Conservation (phyloP, 2,888 invertebrate genomes). For the Julus scandinavius region DNA sequence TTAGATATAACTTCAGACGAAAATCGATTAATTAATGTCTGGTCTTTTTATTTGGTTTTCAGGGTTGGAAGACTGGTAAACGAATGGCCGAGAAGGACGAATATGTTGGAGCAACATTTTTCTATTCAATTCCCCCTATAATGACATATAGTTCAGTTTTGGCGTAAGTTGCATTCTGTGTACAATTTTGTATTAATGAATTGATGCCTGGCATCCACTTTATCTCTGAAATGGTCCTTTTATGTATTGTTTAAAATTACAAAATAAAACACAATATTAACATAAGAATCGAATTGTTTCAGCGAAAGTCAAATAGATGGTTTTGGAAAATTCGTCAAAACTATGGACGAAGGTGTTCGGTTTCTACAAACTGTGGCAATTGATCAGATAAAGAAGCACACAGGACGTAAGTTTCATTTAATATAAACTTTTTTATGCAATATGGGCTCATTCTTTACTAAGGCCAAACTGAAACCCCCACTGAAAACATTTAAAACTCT, state of each 20-base stretch:
- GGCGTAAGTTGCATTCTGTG: conserved; percentile 66
- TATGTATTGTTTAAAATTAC: too few relatives aligned
- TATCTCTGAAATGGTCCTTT: too few relatives aligned
- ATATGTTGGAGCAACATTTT: conserved; percentile 88
- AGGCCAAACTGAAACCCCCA: too few relatives aligned
- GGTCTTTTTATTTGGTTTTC: conserved; percentile 55
- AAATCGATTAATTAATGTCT: too few relatives aligned
- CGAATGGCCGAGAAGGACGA: conserved; percentile 94
- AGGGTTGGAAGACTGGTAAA: conserved; percentile 94
- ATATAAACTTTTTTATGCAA: not conserved
- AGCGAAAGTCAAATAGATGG: conserved; percentile 85
- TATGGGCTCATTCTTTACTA: too few relatives aligned
- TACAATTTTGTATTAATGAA: not conserved
- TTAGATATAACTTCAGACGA: too few relatives aligned
- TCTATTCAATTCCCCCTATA: conserved; percentile 86
- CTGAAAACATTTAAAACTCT: not conserved
- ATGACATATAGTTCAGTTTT: conserved; percentile 70
- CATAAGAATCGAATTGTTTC: conserved; percentile 59
- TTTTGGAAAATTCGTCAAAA: conserved; percentile 82
- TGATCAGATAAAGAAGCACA: conserved; percentile 88
- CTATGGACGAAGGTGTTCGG: conserved; percentile 88
- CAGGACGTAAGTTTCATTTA: conserved; percentile 69
- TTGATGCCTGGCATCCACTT: too few relatives aligned
- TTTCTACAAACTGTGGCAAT: conserved; percentile 81
- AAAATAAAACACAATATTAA: not conserved